Evolutionary conservation across 2,797 vertebrate genomes (phyloP).

Genomic region (Antennarius maculatus): DNA sequence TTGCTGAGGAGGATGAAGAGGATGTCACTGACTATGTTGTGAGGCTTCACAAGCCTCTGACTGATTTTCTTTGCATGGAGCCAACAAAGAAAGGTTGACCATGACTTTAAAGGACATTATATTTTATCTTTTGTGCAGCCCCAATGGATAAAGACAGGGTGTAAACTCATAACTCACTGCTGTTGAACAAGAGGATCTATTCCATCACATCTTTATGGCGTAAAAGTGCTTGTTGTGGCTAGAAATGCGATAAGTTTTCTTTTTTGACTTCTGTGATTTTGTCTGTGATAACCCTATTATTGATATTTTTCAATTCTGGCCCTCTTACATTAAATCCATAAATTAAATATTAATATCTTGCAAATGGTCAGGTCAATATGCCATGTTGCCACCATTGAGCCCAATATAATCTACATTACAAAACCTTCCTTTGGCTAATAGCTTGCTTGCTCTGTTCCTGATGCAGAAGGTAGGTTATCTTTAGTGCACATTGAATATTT

Average conservation of each 20-base stretch:
- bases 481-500: constrained; percentile 81
- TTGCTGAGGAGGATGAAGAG: constrained; percentile 19
- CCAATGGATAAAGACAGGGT: constrained; percentile 20
- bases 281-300: constrained; percentile 3
- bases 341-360: constrained; percentile 71
- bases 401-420: constrained; percentile 60
- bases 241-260: constrained; percentile 22
- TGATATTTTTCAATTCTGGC: constrained; percentile 6
- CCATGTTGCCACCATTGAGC: constrained; percentile 20
- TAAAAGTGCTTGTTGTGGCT: neutral
- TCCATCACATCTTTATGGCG: neutral
- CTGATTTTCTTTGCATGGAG: constrained; percentile 42
- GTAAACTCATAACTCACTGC: constrained; percentile 8
- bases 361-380: constrained; percentile 41
- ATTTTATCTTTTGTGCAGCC: constrained; percentile 45
- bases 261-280: constrained; percentile 1
- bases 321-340: constrained; percentile 57
- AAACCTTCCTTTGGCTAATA: constrained; percentile 37
- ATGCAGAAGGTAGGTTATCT: constrained; percentile 73
- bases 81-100: constrained; percentile 67
- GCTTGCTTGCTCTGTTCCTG: constrained; percentile 41
- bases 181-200: constrained; percentile 22
- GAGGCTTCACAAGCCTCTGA: constrained; percentile 28
- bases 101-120: constrained; percentile 56
- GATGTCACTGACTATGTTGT: constrained; percentile 33